Base-by-base conservation (phyloP, 2,888 invertebrate species). In the Noctua fimbriata region DNA sequence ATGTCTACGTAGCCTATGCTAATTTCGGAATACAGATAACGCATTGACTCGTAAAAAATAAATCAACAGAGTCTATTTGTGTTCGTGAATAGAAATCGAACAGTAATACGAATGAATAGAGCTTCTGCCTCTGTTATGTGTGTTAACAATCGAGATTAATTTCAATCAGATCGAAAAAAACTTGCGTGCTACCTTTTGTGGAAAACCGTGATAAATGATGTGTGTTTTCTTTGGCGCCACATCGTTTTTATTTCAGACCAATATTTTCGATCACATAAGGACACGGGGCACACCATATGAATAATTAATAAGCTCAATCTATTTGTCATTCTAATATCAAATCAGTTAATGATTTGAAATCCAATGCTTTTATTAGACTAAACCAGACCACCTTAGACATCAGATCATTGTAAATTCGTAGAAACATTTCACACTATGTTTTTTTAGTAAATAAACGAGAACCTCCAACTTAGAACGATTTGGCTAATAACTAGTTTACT, bases 1-100 rank as follows among this genome's bases (percentile, higher is more conserved):
- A 78, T 80, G 75, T 75, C 74, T 69, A 75, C 80, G 79, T 73
- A 36, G 85, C 32, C 65, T 78, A 87, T 84, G 84, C 87, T 85
- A 87, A 85, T 85, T 85, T 85, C 58, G 77, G 84, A 85, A 87
- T 87, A 87, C 84, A 87, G 87, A 86, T 86, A 87, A 78, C 81
- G 24, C 76, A 87, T 81, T 77, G 78, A 75, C 79, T 80, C 81
- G 76, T 84, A 84, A 84, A 87, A 84, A 76, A 76, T 55, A 79
- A 86, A 73, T 79, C 75, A 71, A 76, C 78, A 73, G 32, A 82
- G 65, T 78, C 69, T 84, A 87, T 85, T 87, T 76, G 67, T 49
- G 85, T 76, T 84, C 67, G 74, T 80, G 84, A 71, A 85, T 77
- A 77, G 72, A 80, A 77, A 83, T 79, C 55, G 60, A 82, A 66